A percentile compares a stretch with the other conserved stretches of the same genome.
phyloP scores from a whole-genome alignment of 2,797 vertebrate genomes.

The Malurus leucopterus region DNA sequence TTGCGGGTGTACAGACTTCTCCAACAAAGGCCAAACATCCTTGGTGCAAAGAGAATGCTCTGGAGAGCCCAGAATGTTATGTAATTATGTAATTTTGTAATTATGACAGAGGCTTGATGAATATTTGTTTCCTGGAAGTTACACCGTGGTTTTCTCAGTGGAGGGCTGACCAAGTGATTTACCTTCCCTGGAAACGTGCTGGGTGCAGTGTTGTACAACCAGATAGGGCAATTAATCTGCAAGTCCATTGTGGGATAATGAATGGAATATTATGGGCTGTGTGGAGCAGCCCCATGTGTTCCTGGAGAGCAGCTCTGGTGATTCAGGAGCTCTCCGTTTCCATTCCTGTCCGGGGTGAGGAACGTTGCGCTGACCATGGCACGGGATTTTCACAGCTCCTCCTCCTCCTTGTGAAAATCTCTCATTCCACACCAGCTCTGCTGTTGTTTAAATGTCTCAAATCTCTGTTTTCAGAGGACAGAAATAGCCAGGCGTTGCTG shows the following conservation, averaged over 20 bases:
- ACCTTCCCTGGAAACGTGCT: neutral
- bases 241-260: neutral
- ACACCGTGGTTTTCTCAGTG: neutral
- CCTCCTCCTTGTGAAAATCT: constrained; percentile 18
- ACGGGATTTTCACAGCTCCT: neutral
- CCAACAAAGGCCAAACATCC: neutral
- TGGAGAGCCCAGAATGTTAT: neutral
- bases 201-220: neutral
- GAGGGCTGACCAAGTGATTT: neutral
- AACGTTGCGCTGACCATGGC: neutral
- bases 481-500: neutral
- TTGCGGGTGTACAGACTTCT: neutral
- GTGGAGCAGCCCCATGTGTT: neutral
- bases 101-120: neutral
- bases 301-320: constrained; percentile 1
- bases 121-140: neutral
- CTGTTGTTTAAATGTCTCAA: constrained; percentile 26
- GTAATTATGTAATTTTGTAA: neutral
- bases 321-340: neutral
- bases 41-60: neutral
- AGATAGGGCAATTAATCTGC: neutral
- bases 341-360: neutral
- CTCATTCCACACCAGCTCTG: neutral
- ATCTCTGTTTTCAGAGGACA: neutral
- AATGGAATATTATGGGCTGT: neutral